A percentile compares a stretch with the other conserved stretches of the same genome.
These are phyloP conservation scores for Drosophila acutilabella DNA, from an alignment of 2,888 invertebrate species.

Conservation along the genomic window DNA sequence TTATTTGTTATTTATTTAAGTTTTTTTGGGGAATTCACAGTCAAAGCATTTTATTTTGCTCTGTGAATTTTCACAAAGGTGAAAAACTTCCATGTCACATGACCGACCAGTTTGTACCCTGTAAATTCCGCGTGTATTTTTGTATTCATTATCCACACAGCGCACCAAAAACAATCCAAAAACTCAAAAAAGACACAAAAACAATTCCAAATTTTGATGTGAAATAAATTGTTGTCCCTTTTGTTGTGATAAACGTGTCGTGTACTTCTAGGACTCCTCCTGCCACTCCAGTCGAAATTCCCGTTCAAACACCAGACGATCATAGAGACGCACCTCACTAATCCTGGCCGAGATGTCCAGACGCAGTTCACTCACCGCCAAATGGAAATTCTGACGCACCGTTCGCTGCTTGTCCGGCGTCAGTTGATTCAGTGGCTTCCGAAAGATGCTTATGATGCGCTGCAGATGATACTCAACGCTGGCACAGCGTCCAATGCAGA, in stretches of 20 bases:
- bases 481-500: slow-evolving; percentile 81
- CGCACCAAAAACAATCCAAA: slow-evolving; percentile 45
- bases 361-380: slow-evolving; percentile 79
- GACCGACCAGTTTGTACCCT: slow-evolving; percentile 26
- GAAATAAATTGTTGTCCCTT: slow-evolving; percentile 61
- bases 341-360: slow-evolving; percentile 82
- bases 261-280: slow-evolving; percentile 61
- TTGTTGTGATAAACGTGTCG: slow-evolving; percentile 25
- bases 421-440: slow-evolving; percentile 76
- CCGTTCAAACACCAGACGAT: slow-evolving; percentile 78
- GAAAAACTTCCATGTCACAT: slow-evolving; percentile 9
- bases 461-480: slow-evolving; percentile 81
- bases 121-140: slow-evolving; percentile 61
- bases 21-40: slow-evolving; percentile 5
- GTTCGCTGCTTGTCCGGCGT: slow-evolving; percentile 80
- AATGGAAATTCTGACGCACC: slow-evolving; percentile 80
- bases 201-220: slow-evolving; percentile 40
- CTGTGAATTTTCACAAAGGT: slow-evolving; percentile 6
- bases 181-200: slow-evolving; percentile 29
- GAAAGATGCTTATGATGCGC: slow-evolving; percentile 77
- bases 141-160: slow-evolving; percentile 61
- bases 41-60: slow-evolving; percentile 7
- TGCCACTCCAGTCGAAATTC: slow-evolving; percentile 80
- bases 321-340: slow-evolving; percentile 78
- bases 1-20: neutral